Evolutionary conservation across 2,888 invertebrate genomes (phyloP).

Genomic region (Octodonta nipae): DNA sequence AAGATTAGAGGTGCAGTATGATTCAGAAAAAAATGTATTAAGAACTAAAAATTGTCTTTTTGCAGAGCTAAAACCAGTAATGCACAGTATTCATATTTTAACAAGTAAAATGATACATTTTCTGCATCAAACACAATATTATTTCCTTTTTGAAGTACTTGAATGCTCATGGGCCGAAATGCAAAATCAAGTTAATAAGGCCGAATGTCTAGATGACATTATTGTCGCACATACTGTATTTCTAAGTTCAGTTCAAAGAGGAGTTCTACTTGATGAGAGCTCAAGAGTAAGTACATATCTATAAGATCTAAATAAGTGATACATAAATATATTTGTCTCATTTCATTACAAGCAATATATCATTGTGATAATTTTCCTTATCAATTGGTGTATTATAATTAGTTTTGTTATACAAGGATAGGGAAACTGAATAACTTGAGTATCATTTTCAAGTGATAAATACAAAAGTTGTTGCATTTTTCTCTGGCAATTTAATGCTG

Average conservation of each 20-base stretch:
- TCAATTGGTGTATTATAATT: too few species aligned
- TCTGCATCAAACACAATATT: slow-evolving; percentile 84
- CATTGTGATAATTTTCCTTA: too few species aligned
- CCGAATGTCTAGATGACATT: slow-evolving; percentile 74
- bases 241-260: slow-evolving; percentile 64
- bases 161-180: slow-evolving; percentile 90
- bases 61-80: slow-evolving; percentile 58
- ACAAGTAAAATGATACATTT: slow-evolving; percentile 79
- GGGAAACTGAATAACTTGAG: too few species aligned
- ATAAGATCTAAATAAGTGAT: too few species aligned
- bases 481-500: too few species aligned
- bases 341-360: too few species aligned
- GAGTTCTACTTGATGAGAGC: slow-evolving; percentile 69
- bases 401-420: too few species aligned
- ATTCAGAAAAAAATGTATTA: too few species aligned
- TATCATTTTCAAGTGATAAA: too few species aligned
- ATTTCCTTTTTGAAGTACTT: slow-evolving; percentile 84
- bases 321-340: too few species aligned
- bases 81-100: slow-evolving; percentile 67
- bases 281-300: slow-evolving; percentile 40
- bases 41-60: too few species aligned
- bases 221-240: slow-evolving; percentile 76
- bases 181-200: slow-evolving; percentile 58
- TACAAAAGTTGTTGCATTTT: too few species aligned
- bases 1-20: slow-evolving; percentile 61